Evolutionary conservation across 2,888 invertebrate species (phyloP), one percentile per base, ranked within the genome.

Genomic region (Atethmia centrago): DNA sequence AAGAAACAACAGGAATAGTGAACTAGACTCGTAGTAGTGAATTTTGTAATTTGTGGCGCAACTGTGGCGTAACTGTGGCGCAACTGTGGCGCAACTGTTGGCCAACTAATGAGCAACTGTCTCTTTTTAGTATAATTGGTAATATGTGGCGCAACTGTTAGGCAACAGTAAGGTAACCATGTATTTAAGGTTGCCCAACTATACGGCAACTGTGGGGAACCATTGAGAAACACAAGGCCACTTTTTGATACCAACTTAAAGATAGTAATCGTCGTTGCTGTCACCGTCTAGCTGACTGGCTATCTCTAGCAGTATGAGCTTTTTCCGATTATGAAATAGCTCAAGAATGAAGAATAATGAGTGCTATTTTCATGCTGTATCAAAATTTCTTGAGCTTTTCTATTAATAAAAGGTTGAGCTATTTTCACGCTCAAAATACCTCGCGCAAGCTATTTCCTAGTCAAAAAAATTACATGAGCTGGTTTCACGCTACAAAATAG

Each of bases 1-100:
- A 85, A 79, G 9, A 5, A 21, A n/a, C 31, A 76, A 81, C 84
- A 73, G 72, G 55, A 61, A 31, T 4, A 31, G 31, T 42, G 31
- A 69, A n/a, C n/a, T 71, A 62, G 67, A 75, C 61, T 75, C n/a
- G 51, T 19, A 31, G 45, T 59, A 80, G 80, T 55, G 45, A 25
- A 49, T n/a, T 31, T 53, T 56, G n/a, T 61, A 14, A 28, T 25
- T 0, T 69, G 47, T 74, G 53, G 74, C 31, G 25, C 63, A 51
- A 67, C 55, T 62, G 42, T 55, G 4, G 49, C 1, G 31, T 31
- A 12, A 69, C 56, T 61, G 19, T 69, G 7, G 42, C 21, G 10
- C 51, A 45, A 62, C 21, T 64, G 59, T 63, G 0, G n/a, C 1
- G 25, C 71, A 55, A 61, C 51, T 63, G 16, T 59, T 1, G 31